Evolutionary conservation across 2,113 vertebrate genomes (phyloP).

Genomic region (Pangasianodon hypophthalmus): DNA sequence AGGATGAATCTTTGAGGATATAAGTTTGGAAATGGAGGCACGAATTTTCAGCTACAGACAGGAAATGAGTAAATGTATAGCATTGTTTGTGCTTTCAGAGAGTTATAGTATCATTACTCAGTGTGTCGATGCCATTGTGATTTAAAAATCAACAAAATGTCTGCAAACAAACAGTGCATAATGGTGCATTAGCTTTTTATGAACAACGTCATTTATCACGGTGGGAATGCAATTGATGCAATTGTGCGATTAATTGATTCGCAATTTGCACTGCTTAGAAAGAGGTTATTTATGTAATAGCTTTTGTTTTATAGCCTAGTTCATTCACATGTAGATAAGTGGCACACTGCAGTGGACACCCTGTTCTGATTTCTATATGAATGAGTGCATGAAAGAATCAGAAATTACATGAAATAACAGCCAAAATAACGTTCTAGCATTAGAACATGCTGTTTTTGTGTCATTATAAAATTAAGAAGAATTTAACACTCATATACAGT

Average conservation of each 20-base stretch:
- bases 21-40: too few species aligned
- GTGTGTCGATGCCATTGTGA: background rate
- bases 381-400: background rate
- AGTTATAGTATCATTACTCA: background rate
- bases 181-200: background rate
- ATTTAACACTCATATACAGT: background rate
- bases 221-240: background rate
- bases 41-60: too few species aligned
- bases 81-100: background rate
- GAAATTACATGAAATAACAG: background rate
- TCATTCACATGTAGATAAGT: background rate
- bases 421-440: background rate
- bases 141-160: background rate
- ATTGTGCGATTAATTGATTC: background rate
- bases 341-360: background rate
- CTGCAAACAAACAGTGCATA: background rate
- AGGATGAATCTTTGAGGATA: too few species aligned
- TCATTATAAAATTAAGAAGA: background rate
- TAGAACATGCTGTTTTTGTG: background rate
- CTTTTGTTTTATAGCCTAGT: background rate
- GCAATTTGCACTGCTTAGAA: background rate
- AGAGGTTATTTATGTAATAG: background rate
- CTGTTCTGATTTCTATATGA: background rate
- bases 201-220: background rate
- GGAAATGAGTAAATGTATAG: too few species aligned